Conservation (phyloP, 1,140 invertebrate species). For the Sycobia sp. region DNA sequence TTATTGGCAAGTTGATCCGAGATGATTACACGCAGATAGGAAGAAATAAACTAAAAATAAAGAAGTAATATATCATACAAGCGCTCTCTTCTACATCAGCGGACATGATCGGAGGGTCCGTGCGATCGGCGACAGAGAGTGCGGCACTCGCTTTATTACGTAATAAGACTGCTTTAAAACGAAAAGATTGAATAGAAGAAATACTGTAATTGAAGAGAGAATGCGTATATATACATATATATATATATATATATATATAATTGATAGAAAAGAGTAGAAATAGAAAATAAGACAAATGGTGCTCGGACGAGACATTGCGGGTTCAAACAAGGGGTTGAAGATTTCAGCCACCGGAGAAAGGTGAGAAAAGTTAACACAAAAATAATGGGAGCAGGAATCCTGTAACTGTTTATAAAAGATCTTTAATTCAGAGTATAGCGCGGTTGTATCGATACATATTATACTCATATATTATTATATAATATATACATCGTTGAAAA, state of each 20-base stretch:
- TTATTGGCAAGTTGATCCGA: slow-evolving; percentile 23
- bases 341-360: slow-evolving; percentile 29
- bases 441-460: not conserved
- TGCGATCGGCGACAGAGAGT: slow-evolving; percentile 24
- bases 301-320: slow-evolving; percentile 17
- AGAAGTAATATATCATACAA: not conserved
- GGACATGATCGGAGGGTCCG: not conserved
- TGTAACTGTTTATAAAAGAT: too few species aligned
- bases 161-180: slow-evolving; percentile 53
- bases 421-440: too few species aligned
- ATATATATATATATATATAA: too few species aligned
- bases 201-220: slow-evolving; percentile 18
- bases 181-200: slow-evolving; percentile 30
- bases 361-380: not conserved
- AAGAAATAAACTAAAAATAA: too few species aligned
- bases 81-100: not conserved
- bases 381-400: not conserved
- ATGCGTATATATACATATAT: too few species aligned
- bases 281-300: slow-evolving; percentile 33
- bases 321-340: slow-evolving; percentile 15
- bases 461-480: too few species aligned
- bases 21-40: not conserved
- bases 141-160: slow-evolving; percentile 27
- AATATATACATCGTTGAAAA: not conserved
- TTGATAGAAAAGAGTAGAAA: too few species aligned